Percentiles rank a stretch among this genome's conserved stretches.
Conservation (phyloP, 53 echinoderm and acorn worm species). For the Holothuria scabra region DNA sequence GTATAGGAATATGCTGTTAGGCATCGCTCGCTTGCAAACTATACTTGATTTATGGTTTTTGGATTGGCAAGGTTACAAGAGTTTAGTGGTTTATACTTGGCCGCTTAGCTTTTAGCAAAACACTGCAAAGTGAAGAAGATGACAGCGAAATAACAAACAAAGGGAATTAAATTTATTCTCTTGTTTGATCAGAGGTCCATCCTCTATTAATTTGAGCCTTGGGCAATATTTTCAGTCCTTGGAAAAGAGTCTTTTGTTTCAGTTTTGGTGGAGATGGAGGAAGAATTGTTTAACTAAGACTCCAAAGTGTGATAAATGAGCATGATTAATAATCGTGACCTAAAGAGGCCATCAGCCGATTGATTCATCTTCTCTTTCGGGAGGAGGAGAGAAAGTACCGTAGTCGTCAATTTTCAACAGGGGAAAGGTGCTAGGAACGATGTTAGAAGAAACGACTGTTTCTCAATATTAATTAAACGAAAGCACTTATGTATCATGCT, state of each 20-base stretch:
- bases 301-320: slow-evolving; percentile 34
- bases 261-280: not conserved
- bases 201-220: slow-evolving; percentile 37
- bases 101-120: slow-evolving; percentile 44
- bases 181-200: slow-evolving; percentile 18
- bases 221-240: slow-evolving; percentile 29
- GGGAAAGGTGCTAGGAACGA: too few species aligned
- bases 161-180: slow-evolving; percentile 1
- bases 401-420: not conserved
- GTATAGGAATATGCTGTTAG: too few species aligned
- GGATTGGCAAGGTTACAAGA: slow-evolving; percentile 21
- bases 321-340: slow-evolving; percentile 29
- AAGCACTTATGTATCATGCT: too few species aligned
- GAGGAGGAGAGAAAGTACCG: not conserved
- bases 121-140: slow-evolving; percentile 31
- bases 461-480: too few species aligned
- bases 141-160: slow-evolving; percentile 43
- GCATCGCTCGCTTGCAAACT: too few species aligned
- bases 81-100: slow-evolving; percentile 43
- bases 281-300: slow-evolving; percentile 29
- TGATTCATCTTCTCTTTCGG: slow-evolving; percentile 14
- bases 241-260: slow-evolving; percentile 33
- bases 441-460: too few species aligned
- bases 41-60: slow-evolving; percentile 16
- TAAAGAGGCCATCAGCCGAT: slow-evolving; percentile 4